These are phyloP conservation scores for Caenorhabditis brenneri DNA, from an alignment of 1,140 invertebrate species.

Conservation along the genomic window DNA sequence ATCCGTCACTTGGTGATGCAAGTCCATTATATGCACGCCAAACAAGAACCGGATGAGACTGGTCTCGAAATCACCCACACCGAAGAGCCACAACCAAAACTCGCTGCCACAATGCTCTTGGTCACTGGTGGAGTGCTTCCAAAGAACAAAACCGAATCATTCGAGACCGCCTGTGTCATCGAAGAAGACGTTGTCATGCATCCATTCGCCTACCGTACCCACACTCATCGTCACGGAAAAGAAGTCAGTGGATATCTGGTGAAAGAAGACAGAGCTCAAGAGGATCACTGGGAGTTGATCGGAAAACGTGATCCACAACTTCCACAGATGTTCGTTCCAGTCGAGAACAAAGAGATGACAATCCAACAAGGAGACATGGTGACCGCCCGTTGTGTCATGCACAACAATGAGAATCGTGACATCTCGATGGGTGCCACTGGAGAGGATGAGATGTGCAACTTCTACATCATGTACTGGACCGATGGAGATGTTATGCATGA, in stretches of 20 bases:
- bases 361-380: constrained; percentile 79
- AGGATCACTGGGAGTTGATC: constrained; percentile 81
- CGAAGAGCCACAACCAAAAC: constrained; percentile 62
- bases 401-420: constrained; percentile 76
- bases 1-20: constrained; percentile 79
- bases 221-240: constrained; percentile 77
- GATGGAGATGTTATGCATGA: constrained; percentile 73
- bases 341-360: constrained; percentile 75
- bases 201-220: constrained; percentile 92
- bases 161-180: constrained; percentile 86
- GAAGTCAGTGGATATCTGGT: constrained; percentile 65
- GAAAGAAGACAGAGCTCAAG: constrained; percentile 71
- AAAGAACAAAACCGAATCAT: constrained; percentile 76
- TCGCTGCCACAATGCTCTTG: constrained; percentile 65
- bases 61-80: constrained; percentile 64
- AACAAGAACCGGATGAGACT: constrained; percentile 58
- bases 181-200: constrained; percentile 83
- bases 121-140: constrained; percentile 65
- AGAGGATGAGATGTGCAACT: constrained; percentile 98
- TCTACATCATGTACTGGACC: constrained; percentile 98
- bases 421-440: constrained; percentile 78
- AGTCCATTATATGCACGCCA: constrained; percentile 83
- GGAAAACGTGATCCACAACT: constrained; percentile 88
- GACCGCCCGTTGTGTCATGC: constrained; percentile 80
- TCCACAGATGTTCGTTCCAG: constrained; percentile 91